Conservation (phyloP, 2,113 vertebrate genomes). For the Tautogolabrus adspersus region DNA sequence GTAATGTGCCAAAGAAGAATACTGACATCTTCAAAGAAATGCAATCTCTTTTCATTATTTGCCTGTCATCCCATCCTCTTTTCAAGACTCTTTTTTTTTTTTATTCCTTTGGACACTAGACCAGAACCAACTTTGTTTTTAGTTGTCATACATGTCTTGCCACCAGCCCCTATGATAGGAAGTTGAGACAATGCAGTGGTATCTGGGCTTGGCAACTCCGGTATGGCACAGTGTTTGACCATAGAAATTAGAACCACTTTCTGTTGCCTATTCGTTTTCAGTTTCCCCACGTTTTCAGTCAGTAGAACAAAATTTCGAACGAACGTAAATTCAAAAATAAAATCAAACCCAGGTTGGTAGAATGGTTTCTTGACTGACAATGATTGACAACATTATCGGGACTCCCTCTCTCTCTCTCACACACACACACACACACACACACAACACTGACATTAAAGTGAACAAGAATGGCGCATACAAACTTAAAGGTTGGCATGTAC, state of each 20-base stretch:
- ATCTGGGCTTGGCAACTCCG: slow-evolving; percentile 76
- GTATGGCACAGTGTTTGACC: slow-evolving; percentile 85
- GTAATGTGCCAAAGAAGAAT: slow-evolving; percentile 95
- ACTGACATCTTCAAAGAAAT: slow-evolving; percentile 98
- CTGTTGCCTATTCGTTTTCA: slow-evolving; percentile 68
- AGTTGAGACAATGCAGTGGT: slow-evolving; percentile 65
- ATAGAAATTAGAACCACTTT: slow-evolving; percentile 67
- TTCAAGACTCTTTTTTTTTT: slow-evolving; percentile 57
- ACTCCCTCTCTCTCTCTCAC: slow-evolving; percentile 23
- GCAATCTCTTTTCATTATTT: slow-evolving; percentile 76
- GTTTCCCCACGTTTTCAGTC: slow-evolving; percentile 77
- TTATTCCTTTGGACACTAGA: slow-evolving; percentile 62
- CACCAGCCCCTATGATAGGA: slow-evolving; percentile 39
- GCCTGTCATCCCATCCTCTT: slow-evolving; percentile 65
- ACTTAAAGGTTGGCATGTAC: slow-evolving; percentile 65
- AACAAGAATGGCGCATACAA: slow-evolving; percentile 58
- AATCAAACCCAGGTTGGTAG: slow-evolving; percentile 55
- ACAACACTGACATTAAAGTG: slow-evolving; percentile 52
- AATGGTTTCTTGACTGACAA: slow-evolving; percentile 42
- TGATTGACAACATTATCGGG: slow-evolving; percentile 54
- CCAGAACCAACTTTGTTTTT: slow-evolving; percentile 58
- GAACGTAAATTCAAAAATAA: slow-evolving; percentile 45
- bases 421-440: slow-evolving; percentile 2
- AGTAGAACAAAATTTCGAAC: slow-evolving; percentile 80
- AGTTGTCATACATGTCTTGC: slow-evolving; percentile 51